Percentiles rank a stretch among this genome's conserved stretches.
Conservation (phyloP, 1,140 invertebrate genomes). For the Dreissena rostriformis region DNA sequence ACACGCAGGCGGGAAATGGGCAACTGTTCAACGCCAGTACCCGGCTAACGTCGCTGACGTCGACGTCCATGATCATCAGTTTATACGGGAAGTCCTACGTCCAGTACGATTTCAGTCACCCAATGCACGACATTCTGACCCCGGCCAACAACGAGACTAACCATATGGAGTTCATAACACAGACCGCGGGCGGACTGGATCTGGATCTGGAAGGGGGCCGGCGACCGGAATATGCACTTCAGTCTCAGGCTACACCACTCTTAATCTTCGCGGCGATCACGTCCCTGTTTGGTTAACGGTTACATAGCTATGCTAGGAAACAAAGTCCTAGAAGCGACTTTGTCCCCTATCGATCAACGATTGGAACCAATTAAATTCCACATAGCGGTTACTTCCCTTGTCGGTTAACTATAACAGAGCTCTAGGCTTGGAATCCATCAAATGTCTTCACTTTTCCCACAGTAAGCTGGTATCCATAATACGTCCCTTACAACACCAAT, state of each 20-base stretch:
- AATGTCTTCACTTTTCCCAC: no score
- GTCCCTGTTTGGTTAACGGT: neutral
- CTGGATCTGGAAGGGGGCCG: slow-evolving; percentile 31
- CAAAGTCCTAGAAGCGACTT: no score
- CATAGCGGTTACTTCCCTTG: no score
- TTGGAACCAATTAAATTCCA: no score
- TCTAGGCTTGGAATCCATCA: no score
- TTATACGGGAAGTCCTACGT: slow-evolving; percentile 46
- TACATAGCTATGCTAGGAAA: no score
- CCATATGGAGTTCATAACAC: slow-evolving; percentile 40
- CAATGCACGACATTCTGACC: slow-evolving; percentile 9
- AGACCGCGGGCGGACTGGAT: slow-evolving; percentile 31
- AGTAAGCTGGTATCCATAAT: no score
- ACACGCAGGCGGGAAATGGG: slow-evolving; percentile 5
- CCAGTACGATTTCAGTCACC: slow-evolving; percentile 24
- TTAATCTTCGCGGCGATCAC: neutral
- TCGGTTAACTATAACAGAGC: no score
- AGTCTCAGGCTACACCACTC: slow-evolving; percentile 20
- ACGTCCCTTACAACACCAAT: no score
- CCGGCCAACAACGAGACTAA: slow-evolving; percentile 16
- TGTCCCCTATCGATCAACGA: no score
- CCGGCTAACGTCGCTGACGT: neutral
- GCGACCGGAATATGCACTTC: slow-evolving; percentile 27
- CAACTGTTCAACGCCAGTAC: slow-evolving; percentile 5
- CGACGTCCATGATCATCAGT: slow-evolving; percentile 43